Evolutionary conservation across 2,888 invertebrate species (phyloP), one percentile per base, ranked within the genome.

Genomic region (Subacronicta megacephala): DNA sequence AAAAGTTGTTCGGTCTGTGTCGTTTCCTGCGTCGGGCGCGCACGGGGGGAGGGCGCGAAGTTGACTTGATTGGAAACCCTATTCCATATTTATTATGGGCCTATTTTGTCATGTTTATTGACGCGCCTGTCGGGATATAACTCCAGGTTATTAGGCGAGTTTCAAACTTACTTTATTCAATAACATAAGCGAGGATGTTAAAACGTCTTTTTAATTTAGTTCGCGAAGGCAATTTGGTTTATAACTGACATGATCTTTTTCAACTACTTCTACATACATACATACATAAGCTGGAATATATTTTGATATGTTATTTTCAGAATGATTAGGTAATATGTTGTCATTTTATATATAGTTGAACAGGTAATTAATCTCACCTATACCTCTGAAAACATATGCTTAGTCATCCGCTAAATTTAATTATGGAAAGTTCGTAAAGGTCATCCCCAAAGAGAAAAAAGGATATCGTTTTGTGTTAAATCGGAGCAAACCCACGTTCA

Each of bases 81-180:
- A 92, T 91, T 93, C 92, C 93, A 93, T 93, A 92, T 93, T 93
- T 93, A 93, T 93, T 90, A 92, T 90, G 89, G 89, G 83, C 88
- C 92, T 88, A 90, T 93, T 92, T 92, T 89, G 89, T 91, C 86
- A 90, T 90, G 90, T 92, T 91, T 90, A 90, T 89, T 90, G 90
- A 90, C 86, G 86, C 79, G 81, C 81, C 82, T 86, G 86, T 82
- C 85, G 78, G 78, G 78, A 75, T 79, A 82, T 75, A 82, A 74
- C 77, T 80, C 66, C 62, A 72, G 72, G 77, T 80, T 82, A 83
- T 83, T 81, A 83, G 74, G 73, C 61, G 71, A 80, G 72, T 79
- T 80, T 77, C 63, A 69, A 80, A 80, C 73, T 78, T 70, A 57
- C 60, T 68, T 82, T 77, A 79, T 78, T 82, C 65, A 79, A 79